Evolutionary conservation across 30 jellyfish, hydroid and myxozoan species (phyloP).

Genomic region (Pseudorhiza aurosa): DNA sequence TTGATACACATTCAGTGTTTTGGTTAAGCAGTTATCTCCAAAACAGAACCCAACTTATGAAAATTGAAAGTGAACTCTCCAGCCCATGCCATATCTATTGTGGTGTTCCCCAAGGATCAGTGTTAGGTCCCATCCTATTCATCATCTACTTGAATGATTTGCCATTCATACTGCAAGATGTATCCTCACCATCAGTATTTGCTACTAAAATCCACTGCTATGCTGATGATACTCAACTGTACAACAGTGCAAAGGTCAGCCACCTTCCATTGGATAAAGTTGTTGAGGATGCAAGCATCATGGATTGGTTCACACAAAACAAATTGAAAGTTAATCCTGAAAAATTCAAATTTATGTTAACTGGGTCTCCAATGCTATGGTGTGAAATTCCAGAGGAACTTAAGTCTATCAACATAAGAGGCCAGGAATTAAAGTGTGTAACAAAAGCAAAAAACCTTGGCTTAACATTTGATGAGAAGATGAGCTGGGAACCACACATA

Average conservation of each 20-base stretch:
- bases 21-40: neutral
- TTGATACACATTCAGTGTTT: too few species aligned
- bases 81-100: neutral
- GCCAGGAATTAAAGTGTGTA: constrained; percentile 13
- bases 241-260: constrained; percentile 6
- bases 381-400: constrained; percentile 8
- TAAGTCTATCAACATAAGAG: constrained; percentile 9
- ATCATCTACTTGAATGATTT: too few species aligned
- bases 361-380: constrained; percentile 5
- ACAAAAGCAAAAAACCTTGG: constrained; percentile 28
- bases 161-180: neutral
- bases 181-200: neutral
- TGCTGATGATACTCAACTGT: constrained; percentile 17
- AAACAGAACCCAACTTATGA: neutral
- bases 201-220: constrained; percentile 10
- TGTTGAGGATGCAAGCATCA: constrained; percentile 30
- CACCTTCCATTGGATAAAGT: constrained; percentile 17
- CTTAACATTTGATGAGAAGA: constrained; percentile 18
- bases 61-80: neutral
- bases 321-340: constrained; percentile 5
- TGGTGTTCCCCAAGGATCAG: too few species aligned
- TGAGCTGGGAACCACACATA: constrained; percentile 21
- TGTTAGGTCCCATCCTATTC: too few species aligned
- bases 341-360: constrained; percentile 13
- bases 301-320: constrained; percentile 7